Evolutionary conservation across 2,888 invertebrate species (phyloP).

Genomic region (Lathronympha strigana): DNA sequence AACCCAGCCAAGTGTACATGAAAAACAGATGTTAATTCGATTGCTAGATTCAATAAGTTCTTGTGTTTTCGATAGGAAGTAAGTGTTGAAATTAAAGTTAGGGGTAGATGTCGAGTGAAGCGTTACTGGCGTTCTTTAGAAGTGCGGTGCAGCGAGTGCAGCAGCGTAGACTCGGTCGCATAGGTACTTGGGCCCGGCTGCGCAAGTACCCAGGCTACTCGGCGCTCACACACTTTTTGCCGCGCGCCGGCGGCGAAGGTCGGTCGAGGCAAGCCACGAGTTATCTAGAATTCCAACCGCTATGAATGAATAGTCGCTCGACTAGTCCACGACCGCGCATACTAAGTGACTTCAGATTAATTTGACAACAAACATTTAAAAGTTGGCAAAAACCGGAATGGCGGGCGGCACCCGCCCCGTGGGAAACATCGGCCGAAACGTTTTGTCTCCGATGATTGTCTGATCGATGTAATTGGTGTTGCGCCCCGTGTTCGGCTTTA

Average conservation of each 20-base stretch:
- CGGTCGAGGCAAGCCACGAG: constrained; percentile 76
- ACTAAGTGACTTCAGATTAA: constrained; percentile 80
- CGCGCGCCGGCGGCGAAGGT: constrained; percentile 62
- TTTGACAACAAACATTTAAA: constrained; percentile 82
- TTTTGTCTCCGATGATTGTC: constrained; percentile 70
- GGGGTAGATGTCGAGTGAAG: constrained; percentile 10
- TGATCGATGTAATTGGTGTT: constrained; percentile 51
- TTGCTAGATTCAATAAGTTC: constrained; percentile 17
- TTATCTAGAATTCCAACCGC: constrained; percentile 80
- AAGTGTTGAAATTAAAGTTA: constrained; percentile 28
- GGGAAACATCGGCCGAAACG: constrained; percentile 70
- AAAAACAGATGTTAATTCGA: constrained; percentile 5
- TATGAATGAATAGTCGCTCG: constrained; percentile 82
- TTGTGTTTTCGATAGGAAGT: constrained; percentile 30
- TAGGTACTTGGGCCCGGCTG: constrained; percentile 64
- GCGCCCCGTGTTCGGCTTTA: constrained; percentile 39
- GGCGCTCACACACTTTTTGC: constrained; percentile 64
- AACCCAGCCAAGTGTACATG: background rate
- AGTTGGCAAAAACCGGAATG: constrained; percentile 80
- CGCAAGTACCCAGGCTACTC: constrained; percentile 56
- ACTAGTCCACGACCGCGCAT: constrained; percentile 74
- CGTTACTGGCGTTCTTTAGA: constrained; percentile 29
- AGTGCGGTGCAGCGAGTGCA: constrained; percentile 20
- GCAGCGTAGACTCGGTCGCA: constrained; percentile 59
- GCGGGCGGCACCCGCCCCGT: constrained; percentile 74